Evolutionary conservation across 2,797 vertebrate species (phyloP).

Genomic region (Leptoclinus maculatus): DNA sequence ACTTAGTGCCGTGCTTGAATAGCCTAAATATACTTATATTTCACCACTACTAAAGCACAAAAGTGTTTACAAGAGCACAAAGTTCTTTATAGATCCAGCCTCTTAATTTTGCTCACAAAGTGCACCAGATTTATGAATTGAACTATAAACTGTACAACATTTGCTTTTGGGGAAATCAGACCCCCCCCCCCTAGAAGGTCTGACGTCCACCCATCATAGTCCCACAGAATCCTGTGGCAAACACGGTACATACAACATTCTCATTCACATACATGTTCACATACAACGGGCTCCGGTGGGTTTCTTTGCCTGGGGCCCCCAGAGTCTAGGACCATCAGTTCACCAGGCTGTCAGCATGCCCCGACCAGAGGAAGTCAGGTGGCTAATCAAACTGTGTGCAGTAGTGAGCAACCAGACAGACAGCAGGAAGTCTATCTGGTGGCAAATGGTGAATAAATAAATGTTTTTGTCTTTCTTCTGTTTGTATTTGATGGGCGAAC

Average conservation of each 20-base stretch:
- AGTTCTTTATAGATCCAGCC: too few relatives aligned
- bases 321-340: conserved; percentile 26
- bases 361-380: conserved; percentile 48
- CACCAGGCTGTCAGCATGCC: conserved; percentile 49
- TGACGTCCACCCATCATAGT: too few relatives aligned
- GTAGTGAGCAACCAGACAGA: not conserved
- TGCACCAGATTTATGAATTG: too few relatives aligned
- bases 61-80: too few relatives aligned
- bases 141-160: too few relatives aligned
- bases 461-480: conserved; percentile 23
- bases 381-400: conserved; percentile 42
- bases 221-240: not conserved
- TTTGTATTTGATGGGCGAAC: conserved; percentile 16
- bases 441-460: conserved; percentile 23
- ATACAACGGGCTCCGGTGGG: not conserved
- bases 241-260: not conserved
- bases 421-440: conserved; percentile 8
- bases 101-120: too few relatives aligned
- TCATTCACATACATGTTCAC: not conserved
- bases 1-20: not conserved
- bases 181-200: not conserved
- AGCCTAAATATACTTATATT: too few relatives aligned
- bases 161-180: too few relatives aligned
- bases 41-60: too few relatives aligned
- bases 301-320: not conserved